Evolutionary conservation across 2,113 vertebrate genomes (phyloP).

Genomic region (Pongo abelii): DNA sequence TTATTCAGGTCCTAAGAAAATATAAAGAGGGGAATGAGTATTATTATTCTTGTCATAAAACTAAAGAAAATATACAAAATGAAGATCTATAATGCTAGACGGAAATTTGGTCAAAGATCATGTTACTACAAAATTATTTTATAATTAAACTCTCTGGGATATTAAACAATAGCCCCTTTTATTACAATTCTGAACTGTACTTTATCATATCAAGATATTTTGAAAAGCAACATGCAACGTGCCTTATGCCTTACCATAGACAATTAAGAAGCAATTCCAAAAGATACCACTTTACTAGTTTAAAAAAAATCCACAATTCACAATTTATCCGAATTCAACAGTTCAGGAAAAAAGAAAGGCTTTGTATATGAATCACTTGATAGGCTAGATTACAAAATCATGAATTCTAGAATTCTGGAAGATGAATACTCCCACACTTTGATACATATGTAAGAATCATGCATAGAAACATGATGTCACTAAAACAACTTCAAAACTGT

Average conservation of each 20-base stretch:
- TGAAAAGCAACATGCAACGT: slow-evolving; percentile 7
- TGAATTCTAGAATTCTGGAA: slow-evolving; percentile 44
- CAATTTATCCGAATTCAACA: slow-evolving; percentile 23
- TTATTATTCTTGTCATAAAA: slow-evolving; percentile 24
- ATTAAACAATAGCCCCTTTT: background rate
- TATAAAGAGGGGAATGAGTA: rapidly evolving
- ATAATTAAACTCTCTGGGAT: slow-evolving; percentile 66
- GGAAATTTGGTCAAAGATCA: slow-evolving; percentile 76
- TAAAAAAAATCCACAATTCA: background rate
- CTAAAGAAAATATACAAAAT: background rate
- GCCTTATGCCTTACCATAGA: background rate
- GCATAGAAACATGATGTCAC: rapidly evolving
- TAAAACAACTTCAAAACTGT: background rate
- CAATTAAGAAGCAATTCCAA: slow-evolving; percentile 36
- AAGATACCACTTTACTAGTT: background rate
- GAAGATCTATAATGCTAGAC: background rate
- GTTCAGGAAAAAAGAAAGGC: background rate
- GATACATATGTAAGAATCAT: background rate
- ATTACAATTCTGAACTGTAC: slow-evolving; percentile 58
- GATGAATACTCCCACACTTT: background rate
- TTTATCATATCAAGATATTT: slow-evolving; percentile 54
- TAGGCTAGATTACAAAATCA: background rate
- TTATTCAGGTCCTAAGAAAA: background rate
- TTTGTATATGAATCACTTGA: slow-evolving; percentile 15
- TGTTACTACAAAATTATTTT: slow-evolving; percentile 69